A percentile compares a stretch with the other conserved stretches of the same genome.
Conservation (phyloP, 2,888 invertebrate genomes). For the Lymantria monacha region DNA sequence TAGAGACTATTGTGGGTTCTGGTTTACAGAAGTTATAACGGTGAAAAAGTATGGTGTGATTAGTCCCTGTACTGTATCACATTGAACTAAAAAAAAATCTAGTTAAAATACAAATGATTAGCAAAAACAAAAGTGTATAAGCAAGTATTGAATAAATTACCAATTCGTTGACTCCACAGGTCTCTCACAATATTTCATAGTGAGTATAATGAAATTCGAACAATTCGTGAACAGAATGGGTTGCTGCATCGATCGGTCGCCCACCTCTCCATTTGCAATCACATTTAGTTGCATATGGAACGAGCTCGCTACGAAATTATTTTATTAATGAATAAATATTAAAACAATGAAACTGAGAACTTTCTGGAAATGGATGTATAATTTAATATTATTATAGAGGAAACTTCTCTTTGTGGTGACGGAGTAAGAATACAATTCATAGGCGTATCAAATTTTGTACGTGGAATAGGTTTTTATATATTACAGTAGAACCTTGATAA, state of each 20-base stretch:
- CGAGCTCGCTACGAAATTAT: background rate
- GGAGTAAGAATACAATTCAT: too few species aligned
- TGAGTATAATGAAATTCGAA: constrained; percentile 28
- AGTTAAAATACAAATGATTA: constrained; percentile 10
- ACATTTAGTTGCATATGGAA: constrained; percentile 30
- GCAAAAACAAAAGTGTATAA: constrained; percentile 13
- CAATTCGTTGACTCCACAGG: constrained; percentile 27
- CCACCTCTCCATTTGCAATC: constrained; percentile 21
- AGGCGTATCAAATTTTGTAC: too few species aligned
- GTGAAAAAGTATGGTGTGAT: too few species aligned
- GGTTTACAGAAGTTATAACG: too few species aligned
- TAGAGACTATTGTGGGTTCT: too few species aligned
- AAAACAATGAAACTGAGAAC: background rate
- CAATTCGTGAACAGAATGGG: constrained; percentile 27
- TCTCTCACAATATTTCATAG: constrained; percentile 27
- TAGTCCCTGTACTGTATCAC: too few species aligned
- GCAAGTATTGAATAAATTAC: constrained; percentile 29
- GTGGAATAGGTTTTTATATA: too few species aligned
- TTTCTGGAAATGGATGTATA: too few species aligned
- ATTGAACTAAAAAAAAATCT: constrained; percentile 26
- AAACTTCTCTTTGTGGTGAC: too few species aligned
- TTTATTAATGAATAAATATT: background rate
- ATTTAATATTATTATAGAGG: too few species aligned
- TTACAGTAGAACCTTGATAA: too few species aligned
- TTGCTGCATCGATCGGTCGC: constrained; percentile 33